phyloP scores from a whole-genome alignment of 2,888 invertebrate genomes.

The Drosophila atripex region DNA sequence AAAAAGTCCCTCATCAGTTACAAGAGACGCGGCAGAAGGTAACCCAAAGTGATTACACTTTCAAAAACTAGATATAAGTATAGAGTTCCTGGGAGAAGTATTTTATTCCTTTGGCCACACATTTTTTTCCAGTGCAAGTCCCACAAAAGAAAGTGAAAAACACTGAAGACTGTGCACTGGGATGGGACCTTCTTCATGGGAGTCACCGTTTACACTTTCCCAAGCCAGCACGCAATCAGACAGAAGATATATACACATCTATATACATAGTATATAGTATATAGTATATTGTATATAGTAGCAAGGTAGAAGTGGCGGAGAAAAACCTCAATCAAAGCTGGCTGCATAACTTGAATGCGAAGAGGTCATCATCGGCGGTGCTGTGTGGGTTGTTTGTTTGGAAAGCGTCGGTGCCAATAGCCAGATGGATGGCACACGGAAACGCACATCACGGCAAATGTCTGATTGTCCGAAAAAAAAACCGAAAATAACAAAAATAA shows the following conservation, averaged over 20 bases:
- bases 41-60: neutral
- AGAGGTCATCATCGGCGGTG: constrained; percentile 65
- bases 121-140: constrained; percentile 22
- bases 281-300: neutral
- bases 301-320: constrained; percentile 27
- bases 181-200: constrained; percentile 57
- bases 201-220: constrained; percentile 74
- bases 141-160: constrained; percentile 74
- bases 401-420: constrained; percentile 63
- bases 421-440: constrained; percentile 72
- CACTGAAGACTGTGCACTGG: constrained; percentile 26
- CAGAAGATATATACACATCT: constrained; percentile 22
- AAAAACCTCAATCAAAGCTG: constrained; percentile 76
- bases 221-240: constrained; percentile 59
- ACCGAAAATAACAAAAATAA: constrained; percentile 5
- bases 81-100: neutral
- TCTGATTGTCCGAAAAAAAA: constrained; percentile 40
- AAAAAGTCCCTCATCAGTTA: constrained; percentile 68
- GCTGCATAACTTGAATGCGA: constrained; percentile 69
- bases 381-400: constrained; percentile 70
- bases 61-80: neutral
- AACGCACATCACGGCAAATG: constrained; percentile 70
- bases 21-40: constrained; percentile 10
- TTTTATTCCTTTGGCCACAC: neutral
- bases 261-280: neutral